phyloP scores from a whole-genome alignment of 2,113 vertebrate species.

The Diadophis punctatus region DNA sequence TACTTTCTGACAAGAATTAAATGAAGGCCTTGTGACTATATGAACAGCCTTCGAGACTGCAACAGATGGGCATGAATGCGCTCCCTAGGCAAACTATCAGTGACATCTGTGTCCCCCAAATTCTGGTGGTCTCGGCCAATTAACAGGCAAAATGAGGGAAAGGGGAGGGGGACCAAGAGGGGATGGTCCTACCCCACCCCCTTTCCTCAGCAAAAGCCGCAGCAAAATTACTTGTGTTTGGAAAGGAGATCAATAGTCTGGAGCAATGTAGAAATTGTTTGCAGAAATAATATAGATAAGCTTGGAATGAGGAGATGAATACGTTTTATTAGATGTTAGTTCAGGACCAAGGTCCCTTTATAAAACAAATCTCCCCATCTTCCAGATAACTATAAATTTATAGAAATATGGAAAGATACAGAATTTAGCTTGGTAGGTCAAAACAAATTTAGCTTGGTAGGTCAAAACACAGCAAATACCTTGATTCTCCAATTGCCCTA shows the following conservation, averaged over 20 bases:
- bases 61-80: constrained; percentile 87
- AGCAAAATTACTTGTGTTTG: constrained; percentile 73
- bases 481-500: background rate
- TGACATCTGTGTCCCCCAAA: constrained; percentile 86
- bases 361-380: background rate
- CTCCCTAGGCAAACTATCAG: constrained; percentile 81
- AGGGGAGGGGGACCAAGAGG: background rate
- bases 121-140: constrained; percentile 85
- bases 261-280: constrained; percentile 53
- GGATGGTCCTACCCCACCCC: constrained; percentile 30
- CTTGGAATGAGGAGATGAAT: background rate
- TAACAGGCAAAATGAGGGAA: constrained; percentile 63
- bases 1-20: constrained; percentile 88
- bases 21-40: constrained; percentile 83
- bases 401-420: background rate
- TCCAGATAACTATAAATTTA: background rate
- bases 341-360: background rate
- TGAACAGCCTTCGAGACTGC: constrained; percentile 79
- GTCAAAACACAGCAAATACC: background rate
- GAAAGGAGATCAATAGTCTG: constrained; percentile 68
- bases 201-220: constrained; percentile 43
- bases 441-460: background rate
- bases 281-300: background rate
- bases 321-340: constrained; percentile 40
- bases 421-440: background rate